These are phyloP conservation scores for Aspidiotus destructor DNA, from an alignment of 2,888 invertebrate genomes.

Conservation along the genomic window DNA sequence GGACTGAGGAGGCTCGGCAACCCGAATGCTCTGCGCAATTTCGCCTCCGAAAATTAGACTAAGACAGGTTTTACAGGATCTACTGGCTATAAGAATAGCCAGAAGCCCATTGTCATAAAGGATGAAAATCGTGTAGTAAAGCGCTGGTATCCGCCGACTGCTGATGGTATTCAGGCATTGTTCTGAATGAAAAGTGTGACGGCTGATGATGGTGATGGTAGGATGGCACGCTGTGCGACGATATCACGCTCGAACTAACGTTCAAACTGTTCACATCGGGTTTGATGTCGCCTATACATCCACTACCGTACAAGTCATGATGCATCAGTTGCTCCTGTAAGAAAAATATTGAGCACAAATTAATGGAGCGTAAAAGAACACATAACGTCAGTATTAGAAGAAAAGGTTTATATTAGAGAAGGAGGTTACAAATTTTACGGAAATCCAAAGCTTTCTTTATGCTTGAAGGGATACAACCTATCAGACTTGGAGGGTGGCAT, in stretches of 20 bases:
- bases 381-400: too few relatives aligned
- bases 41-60: too few relatives aligned
- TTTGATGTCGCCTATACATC: conserved; percentile 35
- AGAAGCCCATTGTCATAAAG: conserved; percentile 42
- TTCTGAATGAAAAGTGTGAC: conserved; percentile 25
- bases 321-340: conserved; percentile 37
- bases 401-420: too few relatives aligned
- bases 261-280: conserved; percentile 28
- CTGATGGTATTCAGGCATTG: conserved; percentile 30
- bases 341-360: conserved; percentile 12
- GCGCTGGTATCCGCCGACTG: conserved; percentile 34
- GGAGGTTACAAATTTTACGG: too few relatives aligned
- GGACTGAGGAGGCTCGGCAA: too few relatives aligned
- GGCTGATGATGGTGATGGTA: conserved; percentile 36
- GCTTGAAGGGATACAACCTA: too few relatives aligned
- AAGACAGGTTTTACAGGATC: too few relatives aligned
- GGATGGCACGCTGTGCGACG: conserved; percentile 30
- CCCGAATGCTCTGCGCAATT: too few relatives aligned
- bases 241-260: conserved; percentile 26
- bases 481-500: too few relatives aligned
- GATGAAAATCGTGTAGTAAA: conserved; percentile 41
- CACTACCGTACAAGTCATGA: conserved; percentile 37
- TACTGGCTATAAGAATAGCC: conserved; percentile 41
- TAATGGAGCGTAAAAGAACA: background rate
- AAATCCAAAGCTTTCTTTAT: too few relatives aligned